These are phyloP conservation scores for Podargus strigoides DNA, from an alignment of 2,797 vertebrate species.

Conservation along the genomic window DNA sequence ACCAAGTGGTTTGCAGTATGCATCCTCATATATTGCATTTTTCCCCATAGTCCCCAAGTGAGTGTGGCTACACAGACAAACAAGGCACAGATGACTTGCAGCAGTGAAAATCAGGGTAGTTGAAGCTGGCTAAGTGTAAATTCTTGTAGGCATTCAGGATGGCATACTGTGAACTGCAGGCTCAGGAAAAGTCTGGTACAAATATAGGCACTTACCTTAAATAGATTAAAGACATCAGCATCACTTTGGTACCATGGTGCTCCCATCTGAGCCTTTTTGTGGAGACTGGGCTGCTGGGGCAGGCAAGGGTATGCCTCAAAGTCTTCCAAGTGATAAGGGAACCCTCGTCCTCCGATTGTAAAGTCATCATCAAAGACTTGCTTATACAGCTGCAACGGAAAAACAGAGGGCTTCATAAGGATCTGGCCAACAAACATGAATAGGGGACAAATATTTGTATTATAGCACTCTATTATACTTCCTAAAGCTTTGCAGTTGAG, in stretches of 20 bases:
- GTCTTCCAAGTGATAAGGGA: constrained; percentile 48
- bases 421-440: not conserved
- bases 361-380: fast-evolving
- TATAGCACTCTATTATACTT: not conserved
- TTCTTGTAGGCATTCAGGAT: not conserved
- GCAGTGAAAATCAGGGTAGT: not conserved
- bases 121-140: not conserved
- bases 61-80: not conserved
- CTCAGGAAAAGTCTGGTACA: not conserved
- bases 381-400: not conserved
- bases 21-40: not conserved
- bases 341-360: not conserved
- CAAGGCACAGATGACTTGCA: not conserved
- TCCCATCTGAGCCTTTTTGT: not conserved
- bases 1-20: not conserved
- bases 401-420: not conserved
- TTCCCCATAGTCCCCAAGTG: not conserved
- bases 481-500: not conserved
- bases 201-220: constrained; percentile 37
- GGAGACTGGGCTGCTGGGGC: not conserved
- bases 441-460: not conserved
- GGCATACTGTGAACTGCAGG: not conserved
- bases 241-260: constrained; percentile 58
- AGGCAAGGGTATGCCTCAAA: constrained; percentile 60
- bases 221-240: constrained; percentile 47